Evolutionary conservation across 2,113 vertebrate genomes (phyloP).

Genomic region (Mus spicilegus): DNA sequence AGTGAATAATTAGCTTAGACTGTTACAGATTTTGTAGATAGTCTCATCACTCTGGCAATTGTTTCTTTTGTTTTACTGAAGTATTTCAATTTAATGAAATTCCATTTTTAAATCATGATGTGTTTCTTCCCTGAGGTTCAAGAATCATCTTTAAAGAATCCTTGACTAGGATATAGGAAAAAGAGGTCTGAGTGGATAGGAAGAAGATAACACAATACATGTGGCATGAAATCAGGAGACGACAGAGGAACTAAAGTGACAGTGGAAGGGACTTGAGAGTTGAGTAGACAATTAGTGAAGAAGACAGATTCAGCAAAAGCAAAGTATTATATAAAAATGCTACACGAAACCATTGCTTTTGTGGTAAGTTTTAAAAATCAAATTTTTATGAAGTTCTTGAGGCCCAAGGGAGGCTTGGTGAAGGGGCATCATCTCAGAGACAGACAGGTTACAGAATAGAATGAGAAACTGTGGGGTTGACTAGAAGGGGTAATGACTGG

Average conservation of each 20-base stretch:
- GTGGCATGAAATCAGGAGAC: not conserved
- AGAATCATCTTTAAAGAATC: not conserved
- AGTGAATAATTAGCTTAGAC: not conserved
- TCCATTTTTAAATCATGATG: not conserved
- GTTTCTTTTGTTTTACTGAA: not conserved
- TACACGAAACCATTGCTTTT: not conserved
- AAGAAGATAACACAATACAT: not conserved
- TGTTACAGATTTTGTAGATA: not conserved
- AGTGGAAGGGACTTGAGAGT: too few relatives aligned
- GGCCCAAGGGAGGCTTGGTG: too few relatives aligned
- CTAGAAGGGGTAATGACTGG: too few relatives aligned
- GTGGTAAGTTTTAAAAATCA: not conserved
- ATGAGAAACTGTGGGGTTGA: too few relatives aligned
- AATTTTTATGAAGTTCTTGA: not conserved
- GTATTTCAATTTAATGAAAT: not conserved
- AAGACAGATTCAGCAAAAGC: not conserved
- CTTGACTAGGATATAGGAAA: not conserved
- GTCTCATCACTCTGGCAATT: not conserved
- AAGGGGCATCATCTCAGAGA: too few relatives aligned
- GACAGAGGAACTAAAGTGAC: too few relatives aligned
- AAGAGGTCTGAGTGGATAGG: too few relatives aligned
- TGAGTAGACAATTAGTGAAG: not conserved
- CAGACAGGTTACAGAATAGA: too few relatives aligned
- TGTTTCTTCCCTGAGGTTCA: not conserved
- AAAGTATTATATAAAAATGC: too few relatives aligned